phyloP scores from a whole-genome alignment of 2,797 vertebrate genomes.

The Perodicticus potto region DNA sequence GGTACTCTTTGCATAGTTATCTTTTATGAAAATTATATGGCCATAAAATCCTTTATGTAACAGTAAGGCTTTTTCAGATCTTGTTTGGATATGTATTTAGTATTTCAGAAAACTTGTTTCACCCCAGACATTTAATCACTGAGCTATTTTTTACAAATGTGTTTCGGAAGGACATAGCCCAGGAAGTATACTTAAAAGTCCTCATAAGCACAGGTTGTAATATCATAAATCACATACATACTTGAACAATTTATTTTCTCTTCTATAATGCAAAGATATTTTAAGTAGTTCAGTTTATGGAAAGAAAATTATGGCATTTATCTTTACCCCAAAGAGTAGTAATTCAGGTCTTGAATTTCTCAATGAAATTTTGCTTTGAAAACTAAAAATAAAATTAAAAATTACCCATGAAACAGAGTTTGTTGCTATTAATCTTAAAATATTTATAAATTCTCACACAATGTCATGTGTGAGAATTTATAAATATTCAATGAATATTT shows the following conservation, averaged over 20 bases:
- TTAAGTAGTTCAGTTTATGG: neutral
- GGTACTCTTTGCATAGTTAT: slow-evolving; percentile 31
- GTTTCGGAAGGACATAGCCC: slow-evolving; percentile 18
- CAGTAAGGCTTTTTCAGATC: slow-evolving; percentile 8
- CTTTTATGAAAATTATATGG: slow-evolving; percentile 70
- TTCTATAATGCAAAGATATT: slow-evolving; percentile 4
- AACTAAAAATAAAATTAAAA: slow-evolving; percentile 31
- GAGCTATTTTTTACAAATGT: neutral
- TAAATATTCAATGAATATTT: too few relatives aligned
- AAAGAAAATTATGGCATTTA: neutral
- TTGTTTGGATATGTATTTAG: slow-evolving; percentile 8
- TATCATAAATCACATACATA: neutral
- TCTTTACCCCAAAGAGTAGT: neutral
- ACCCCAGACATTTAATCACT: neutral
- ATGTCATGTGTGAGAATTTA: neutral
- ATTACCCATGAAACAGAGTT: neutral
- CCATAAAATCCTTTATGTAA: slow-evolving; percentile 52
- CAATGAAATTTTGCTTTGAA: neutral
- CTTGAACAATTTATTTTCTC: slow-evolving; percentile 2
- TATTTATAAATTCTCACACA: neutral
- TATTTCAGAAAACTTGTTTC: slow-evolving; percentile 38
- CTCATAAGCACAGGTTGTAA: neutral
- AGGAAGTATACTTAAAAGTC: neutral
- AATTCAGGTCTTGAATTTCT: neutral
- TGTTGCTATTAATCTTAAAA: neutral